A percentile compares a stretch with the other conserved stretches of the same genome.
Evolutionary conservation across 2,113 vertebrate genomes (phyloP).

Genomic region (Peromyscus maniculatus): DNA sequence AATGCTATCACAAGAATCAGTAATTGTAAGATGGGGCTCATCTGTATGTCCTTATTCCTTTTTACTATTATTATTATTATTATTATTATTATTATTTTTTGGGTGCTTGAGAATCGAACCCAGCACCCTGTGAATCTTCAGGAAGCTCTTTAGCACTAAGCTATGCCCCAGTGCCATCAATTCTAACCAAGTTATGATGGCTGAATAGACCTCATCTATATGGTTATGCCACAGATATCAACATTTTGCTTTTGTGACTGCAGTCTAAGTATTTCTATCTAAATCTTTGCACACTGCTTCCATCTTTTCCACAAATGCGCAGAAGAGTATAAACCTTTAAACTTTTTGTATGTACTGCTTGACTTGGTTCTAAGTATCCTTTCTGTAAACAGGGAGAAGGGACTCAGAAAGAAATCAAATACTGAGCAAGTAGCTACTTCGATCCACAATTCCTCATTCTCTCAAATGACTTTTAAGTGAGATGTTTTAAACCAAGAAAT

Average conservation of each 20-base stretch:
- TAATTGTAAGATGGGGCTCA: neutral
- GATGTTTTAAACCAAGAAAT: neutral
- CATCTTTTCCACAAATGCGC: neutral
- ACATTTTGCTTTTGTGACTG: neutral
- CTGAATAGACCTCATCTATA: neutral
- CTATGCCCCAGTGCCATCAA: neutral
- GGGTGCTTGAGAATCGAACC: neutral
- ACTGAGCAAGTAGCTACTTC: neutral
- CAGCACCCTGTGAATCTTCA: neutral
- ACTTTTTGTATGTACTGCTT: neutral
- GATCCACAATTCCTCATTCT: neutral
- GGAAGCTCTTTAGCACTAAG: neutral
- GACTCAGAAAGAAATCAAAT: neutral
- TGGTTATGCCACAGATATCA: neutral
- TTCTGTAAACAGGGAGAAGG: neutral
- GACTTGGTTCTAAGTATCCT: neutral
- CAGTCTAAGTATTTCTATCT: neutral
- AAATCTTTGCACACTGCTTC: neutral
- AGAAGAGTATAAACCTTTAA: neutral
- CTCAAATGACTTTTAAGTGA: slow-evolving; percentile 29
- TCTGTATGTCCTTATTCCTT: neutral
- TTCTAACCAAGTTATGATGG: neutral
- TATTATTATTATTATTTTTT: neutral
- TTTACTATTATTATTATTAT: neutral
- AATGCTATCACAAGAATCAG: neutral